phyloP scores from a whole-genome alignment of 2,113 vertebrate species.

The Ochotona princeps region DNA sequence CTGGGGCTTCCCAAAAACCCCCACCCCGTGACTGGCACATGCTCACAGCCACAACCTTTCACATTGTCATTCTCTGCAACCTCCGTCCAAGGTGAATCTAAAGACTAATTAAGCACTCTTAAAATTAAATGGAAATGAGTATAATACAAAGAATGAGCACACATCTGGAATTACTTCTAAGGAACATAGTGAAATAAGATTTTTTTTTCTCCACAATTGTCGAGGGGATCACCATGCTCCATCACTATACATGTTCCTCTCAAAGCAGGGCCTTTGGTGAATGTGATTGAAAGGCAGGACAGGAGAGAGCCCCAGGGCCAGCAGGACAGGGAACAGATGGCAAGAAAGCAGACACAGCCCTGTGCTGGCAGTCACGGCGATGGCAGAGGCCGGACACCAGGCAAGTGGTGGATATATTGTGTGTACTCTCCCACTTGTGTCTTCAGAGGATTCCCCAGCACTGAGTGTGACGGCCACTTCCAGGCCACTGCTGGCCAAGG shows the following conservation, averaged over 20 bases:
- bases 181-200: neutral
- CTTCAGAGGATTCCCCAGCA: fast-evolving
- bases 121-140: too few species aligned
- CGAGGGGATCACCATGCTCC: neutral
- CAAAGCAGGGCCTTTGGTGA: fast-evolving
- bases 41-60: neutral
- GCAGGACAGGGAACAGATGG: neutral
- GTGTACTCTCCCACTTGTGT: fast-evolving
- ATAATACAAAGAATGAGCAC: too few species aligned
- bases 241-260: neutral
- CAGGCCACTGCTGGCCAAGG: fast-evolving
- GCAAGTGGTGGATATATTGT: fast-evolving
- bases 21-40: neutral
- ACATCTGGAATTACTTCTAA: neutral
- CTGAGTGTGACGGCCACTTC: fast-evolving
- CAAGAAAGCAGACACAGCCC: fast-evolving
- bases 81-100: neutral
- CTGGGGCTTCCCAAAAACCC: too few species aligned
- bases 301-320: neutral
- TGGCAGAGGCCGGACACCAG: neutral
- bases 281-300: neutral
- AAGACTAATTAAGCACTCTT: neutral
- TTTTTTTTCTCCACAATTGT: fast-evolving
- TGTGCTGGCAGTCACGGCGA: too few species aligned
- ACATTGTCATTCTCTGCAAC: fast-evolving